Conservation (phyloP, 2,888 invertebrate genomes). For the Autographa gamma region DNA sequence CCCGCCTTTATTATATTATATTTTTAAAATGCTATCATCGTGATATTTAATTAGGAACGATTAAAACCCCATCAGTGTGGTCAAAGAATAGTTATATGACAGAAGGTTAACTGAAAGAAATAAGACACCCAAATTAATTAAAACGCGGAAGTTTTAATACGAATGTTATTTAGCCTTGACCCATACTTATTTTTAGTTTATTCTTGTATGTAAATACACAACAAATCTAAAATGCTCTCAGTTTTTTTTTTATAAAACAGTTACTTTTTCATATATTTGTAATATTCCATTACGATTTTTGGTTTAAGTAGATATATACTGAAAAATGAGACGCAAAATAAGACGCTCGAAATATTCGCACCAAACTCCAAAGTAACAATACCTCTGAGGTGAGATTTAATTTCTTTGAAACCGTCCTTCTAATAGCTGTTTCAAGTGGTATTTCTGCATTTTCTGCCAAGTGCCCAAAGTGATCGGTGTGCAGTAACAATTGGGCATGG, state of each 20-base stretch:
- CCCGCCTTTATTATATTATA: conserved; percentile 62
- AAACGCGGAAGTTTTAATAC: background rate
- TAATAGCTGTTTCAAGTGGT: background rate
- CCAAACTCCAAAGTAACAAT: too few relatives aligned
- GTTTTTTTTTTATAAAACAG: too few relatives aligned
- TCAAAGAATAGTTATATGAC: background rate
- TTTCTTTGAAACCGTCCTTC: background rate
- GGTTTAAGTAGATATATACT: too few relatives aligned
- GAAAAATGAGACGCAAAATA: too few relatives aligned
- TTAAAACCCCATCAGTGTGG: conserved; percentile 72
- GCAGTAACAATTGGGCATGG: conserved; percentile 65
- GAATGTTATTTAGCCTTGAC: background rate
- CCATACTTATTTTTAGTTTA: too few relatives aligned
- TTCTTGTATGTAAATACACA: too few relatives aligned
- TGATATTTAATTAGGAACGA: conserved; percentile 77
- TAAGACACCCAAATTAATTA: background rate
- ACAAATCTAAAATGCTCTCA: too few relatives aligned
- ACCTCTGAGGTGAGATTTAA: too few relatives aligned
- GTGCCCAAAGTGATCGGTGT: background rate
- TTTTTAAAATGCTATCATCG: conserved; percentile 68
- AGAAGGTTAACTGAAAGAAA: conserved; percentile 28
- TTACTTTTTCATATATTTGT: too few relatives aligned
- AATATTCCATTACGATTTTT: too few relatives aligned
- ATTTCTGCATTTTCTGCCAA: conserved; percentile 20
- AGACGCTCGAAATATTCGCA: too few relatives aligned